Percentiles rank a stretch among this genome's conserved stretches.
Evolutionary conservation across 2,797 vertebrate species (phyloP).

Genomic region (Gymnothorax javanicus): DNA sequence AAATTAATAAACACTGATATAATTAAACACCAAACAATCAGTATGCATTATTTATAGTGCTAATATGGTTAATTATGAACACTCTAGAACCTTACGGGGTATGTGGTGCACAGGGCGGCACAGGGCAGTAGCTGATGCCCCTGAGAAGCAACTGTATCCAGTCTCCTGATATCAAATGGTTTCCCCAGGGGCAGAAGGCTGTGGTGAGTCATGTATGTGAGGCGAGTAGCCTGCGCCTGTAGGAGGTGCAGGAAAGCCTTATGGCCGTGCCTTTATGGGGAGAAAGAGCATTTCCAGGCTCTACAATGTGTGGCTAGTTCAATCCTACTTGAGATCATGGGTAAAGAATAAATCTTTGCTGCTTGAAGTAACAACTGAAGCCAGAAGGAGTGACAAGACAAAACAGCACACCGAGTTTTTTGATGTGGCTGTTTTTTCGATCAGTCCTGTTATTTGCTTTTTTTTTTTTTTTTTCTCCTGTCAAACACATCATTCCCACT

Average conservation of each 20-base stretch:
- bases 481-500: background rate
- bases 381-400: background rate
- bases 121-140: background rate
- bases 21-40: no score
- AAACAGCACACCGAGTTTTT: background rate
- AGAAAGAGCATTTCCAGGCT: background rate
- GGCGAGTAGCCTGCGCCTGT: background rate
- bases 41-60: no score
- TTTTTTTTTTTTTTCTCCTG: background rate
- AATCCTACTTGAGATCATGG: background rate
- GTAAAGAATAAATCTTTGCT: background rate
- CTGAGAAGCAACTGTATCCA: background rate
- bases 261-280: conserved; percentile 3
- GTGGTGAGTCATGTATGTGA: background rate
- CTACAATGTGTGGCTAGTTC: background rate
- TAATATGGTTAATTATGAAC: no score
- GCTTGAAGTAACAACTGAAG: background rate
- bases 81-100: background rate
- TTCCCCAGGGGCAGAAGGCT: background rate
- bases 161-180: conserved; percentile 3
- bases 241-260: background rate
- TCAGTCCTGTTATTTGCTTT: background rate
- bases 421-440: background rate
- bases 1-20: no score
- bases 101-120: background rate